Percentiles rank a stretch among this genome's conserved stretches.
Conservation (phyloP, 2,888 invertebrate genomes). For the Drosophila meridiana region DNA sequence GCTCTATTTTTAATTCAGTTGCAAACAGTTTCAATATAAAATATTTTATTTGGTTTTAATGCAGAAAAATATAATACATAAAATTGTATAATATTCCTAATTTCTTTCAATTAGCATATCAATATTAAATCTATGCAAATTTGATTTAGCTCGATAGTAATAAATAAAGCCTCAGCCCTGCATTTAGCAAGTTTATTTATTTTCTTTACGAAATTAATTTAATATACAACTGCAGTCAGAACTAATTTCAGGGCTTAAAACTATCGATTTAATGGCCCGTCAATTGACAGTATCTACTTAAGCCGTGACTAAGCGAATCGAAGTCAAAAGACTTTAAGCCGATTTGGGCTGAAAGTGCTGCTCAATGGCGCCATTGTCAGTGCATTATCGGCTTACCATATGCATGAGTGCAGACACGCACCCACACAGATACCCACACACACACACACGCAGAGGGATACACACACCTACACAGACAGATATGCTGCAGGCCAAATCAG, state of each 20-base stretch:
- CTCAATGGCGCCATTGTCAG: conserved; percentile 69
- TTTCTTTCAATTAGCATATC: background rate
- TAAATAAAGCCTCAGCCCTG: background rate
- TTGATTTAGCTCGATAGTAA: background rate
- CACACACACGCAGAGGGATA: background rate
- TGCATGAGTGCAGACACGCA: conserved; percentile 63
- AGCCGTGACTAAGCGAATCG: conserved; percentile 65
- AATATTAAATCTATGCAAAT: background rate
- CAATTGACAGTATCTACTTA: conserved; percentile 56
- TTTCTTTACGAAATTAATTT: background rate
- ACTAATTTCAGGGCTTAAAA: conserved; percentile 36
- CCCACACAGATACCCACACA: conserved; percentile 10
- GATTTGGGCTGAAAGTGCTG: conserved; percentile 56
- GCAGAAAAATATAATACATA: background rate
- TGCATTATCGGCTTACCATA: conserved; percentile 72
- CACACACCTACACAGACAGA: background rate
- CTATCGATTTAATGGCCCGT: conserved; percentile 58
- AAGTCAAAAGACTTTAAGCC: conserved; percentile 73
- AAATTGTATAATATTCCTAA: background rate
- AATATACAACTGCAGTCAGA: conserved; percentile 1
- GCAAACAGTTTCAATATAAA: background rate
- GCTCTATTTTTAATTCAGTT: background rate
- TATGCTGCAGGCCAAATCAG: background rate
- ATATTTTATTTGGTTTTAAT: background rate
- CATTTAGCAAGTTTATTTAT: background rate